Base-by-base conservation (phyloP, 2,113 vertebrate species). In the Coreoperca whiteheadi region DNA sequence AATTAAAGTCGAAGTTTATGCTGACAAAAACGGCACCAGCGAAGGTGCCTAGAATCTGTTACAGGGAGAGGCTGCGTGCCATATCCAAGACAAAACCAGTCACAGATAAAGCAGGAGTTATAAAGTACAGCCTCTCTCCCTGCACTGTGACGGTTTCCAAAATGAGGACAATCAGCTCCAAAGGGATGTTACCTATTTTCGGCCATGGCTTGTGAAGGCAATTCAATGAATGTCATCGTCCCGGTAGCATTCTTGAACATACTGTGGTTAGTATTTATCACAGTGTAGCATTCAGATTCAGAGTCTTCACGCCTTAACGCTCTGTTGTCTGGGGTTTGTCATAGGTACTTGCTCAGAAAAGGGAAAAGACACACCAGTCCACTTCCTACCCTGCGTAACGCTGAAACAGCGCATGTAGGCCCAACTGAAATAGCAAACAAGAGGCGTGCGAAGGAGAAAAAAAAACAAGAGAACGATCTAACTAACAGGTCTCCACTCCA, bases 401-500 rank as follows among this genome's bases (percentile, higher is more conserved):
- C 25, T 43, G 32, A 85, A 79, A 81, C 37, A 54, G 30, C 23
- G 18, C 65, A 43, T 51, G 68, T 2, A 85, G 87, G 87, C 87
- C 90, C 64, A 43, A 63, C 30, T 70, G n/a, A 66, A 85, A 74
- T 14, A 64, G 41, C 75, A 81, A 84, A 85, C 64, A 74, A 74
- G 60, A 72, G 28, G 34, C 23, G 39, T 67, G 59, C 30, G 21
- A 77, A 48, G 60, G 48, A 77, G 59, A 59, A 76, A 67, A 76
- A 67, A 39, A 48, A 41, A 67, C n/a, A 59, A 81, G 56, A 83
- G 46, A 72, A 69, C 10, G 50, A 50, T 82, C 80, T 86, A 77
- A 83, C 89, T 87, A 94, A 93, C 87, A 93, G 92, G 90, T 94
- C 83, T 88, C 83, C 63, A 32, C 51, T 91, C 68, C 66, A 6